Conservation (phyloP, 2,113 vertebrate species). For the Sminthopsis crassicaudata region DNA sequence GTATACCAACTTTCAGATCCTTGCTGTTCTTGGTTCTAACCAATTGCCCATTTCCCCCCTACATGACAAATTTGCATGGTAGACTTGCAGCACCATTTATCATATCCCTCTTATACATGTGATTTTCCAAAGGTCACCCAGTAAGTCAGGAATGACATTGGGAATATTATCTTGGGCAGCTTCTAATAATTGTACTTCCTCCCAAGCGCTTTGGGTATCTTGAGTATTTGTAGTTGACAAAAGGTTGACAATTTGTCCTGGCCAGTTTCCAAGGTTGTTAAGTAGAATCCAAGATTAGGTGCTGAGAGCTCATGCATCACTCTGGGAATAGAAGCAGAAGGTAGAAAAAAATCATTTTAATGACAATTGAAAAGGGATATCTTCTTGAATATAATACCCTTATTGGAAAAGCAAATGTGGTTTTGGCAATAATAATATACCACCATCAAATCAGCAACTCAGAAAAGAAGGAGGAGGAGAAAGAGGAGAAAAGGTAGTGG, state of each 20-base stretch:
- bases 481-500: not conserved
- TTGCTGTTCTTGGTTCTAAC: constrained; percentile 1
- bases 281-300: not conserved
- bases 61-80: constrained; percentile 53
- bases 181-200: constrained; percentile 64
- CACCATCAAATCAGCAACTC: no score
- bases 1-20: not conserved
- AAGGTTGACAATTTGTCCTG: constrained; percentile 63
- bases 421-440: not conserved
- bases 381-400: not conserved
- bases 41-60: not conserved
- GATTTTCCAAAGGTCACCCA: constrained; percentile 69
- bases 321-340: not conserved
- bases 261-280: constrained; percentile 62
- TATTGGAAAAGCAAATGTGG: not conserved
- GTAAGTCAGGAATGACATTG: constrained; percentile 61
- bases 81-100: constrained; percentile 52
- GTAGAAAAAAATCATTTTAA: not conserved
- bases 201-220: constrained; percentile 64
- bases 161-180: constrained; percentile 50
- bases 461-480: not conserved
- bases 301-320: not conserved
- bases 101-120: constrained; percentile 56
- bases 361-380: not conserved
- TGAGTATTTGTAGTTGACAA: constrained; percentile 69